Evolutionary conservation across 2,113 vertebrate genomes (phyloP), one percentile per base, ranked within the genome.

Genomic region (Vanacampus margaritifer): DNA sequence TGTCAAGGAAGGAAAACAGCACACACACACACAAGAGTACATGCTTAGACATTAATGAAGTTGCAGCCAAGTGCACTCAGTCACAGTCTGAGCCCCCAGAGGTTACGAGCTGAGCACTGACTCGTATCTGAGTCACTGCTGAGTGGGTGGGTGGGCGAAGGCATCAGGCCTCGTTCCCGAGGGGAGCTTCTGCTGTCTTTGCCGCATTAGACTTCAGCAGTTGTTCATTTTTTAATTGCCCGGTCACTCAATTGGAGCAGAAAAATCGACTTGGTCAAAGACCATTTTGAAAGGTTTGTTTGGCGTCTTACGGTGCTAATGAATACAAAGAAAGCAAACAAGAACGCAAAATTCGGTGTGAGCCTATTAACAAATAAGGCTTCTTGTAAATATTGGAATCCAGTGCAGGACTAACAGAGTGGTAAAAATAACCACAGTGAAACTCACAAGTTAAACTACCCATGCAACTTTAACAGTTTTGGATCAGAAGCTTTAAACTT

Each of bases 91-190:
- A 63, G 62, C 57, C 67, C 76, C 74, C 63, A 79, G 68, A 70
- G 69, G 66, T 65, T 73, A 75, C 65, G 37, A 73, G 67, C 68
- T 73, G 39, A 72, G 68, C 65, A 43, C 75, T 60, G 69, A 63
- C 36, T 64, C 64, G 43, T 45, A 72, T 76, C 59, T 88, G 85
- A 88, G 81, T 88, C 85, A 88, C 78, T 76, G 37, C 23, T 72
- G 78, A 83, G 81, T 83, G 67, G 75, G 86, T 72, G 74, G 74
- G 46, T 36, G 72, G 68, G 70, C 70, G 75, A 67, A 48, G 71
- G 65, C 56, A 48, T 61, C 11, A 8, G 21, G 68, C 16, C 21
- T 66, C 65, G 61, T 64, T 62, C 62, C 67, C 56, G 4, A n/a
- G 35, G 62, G 72, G 79, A 70, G 17, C 13, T 21, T 16, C 45